phyloP scores from a whole-genome alignment of 1,140 invertebrate species.

The Caenorhabditis remanei region DNA sequence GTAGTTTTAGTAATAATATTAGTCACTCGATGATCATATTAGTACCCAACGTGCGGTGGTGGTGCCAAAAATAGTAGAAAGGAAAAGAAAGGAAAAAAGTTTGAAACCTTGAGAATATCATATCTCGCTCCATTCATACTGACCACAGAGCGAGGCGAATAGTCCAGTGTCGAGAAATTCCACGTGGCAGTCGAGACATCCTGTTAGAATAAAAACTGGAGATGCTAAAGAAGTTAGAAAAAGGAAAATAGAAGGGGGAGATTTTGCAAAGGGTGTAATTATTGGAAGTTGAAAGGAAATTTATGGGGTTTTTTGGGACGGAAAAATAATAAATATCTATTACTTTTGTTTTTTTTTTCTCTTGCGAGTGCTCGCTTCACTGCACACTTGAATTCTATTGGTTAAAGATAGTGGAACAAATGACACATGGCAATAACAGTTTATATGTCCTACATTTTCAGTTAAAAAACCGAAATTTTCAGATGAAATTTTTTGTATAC shows the following conservation, averaged over 20 bases:
- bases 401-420: no score
- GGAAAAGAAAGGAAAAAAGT: neutral
- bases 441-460: no score
- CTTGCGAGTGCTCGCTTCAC: neutral
- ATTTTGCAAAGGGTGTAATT: neutral
- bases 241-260: neutral
- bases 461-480: no score
- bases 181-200: slow-evolving; percentile 76
- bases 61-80: neutral
- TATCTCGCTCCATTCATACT: slow-evolving; percentile 72
- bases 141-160: slow-evolving; percentile 76
- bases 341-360: no score
- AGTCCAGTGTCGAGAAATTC: slow-evolving; percentile 74
- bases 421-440: no score
- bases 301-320: neutral
- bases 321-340: no score
- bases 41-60: neutral
- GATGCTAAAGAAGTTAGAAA: no score
- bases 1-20: neutral
- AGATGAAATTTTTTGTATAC: no score
- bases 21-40: neutral
- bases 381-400: neutral
- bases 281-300: neutral
- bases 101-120: slow-evolving; percentile 61
- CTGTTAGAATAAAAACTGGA: slow-evolving; percentile 65